phyloP scores from a whole-genome alignment of 2,888 invertebrate genomes.

The Lepeophtheirus nordmannii region DNA sequence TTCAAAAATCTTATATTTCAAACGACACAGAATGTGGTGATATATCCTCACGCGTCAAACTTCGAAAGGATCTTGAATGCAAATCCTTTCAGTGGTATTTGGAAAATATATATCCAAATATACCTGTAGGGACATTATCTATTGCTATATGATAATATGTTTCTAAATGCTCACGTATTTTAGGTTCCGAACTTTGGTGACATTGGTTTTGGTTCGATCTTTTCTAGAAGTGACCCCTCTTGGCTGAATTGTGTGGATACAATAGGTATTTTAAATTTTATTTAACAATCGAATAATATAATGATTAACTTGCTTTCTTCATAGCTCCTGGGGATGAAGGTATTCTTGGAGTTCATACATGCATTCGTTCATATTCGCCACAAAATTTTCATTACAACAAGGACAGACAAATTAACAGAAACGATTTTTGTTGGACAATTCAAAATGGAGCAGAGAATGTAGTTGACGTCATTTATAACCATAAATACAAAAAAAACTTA shows the following conservation, averaged over 20 bases:
- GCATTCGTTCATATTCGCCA: not conserved
- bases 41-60: not conserved
- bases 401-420: not conserved
- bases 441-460: too few relatives aligned
- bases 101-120: slow-evolving; percentile 5
- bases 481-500: too few relatives aligned
- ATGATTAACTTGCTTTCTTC: not conserved
- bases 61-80: slow-evolving; percentile 10
- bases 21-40: not conserved
- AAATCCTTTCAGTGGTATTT: slow-evolving; percentile 9
- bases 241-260: not conserved
- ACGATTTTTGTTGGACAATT: not conserved
- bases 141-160: not conserved
- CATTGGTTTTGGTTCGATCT: not conserved
- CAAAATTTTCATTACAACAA: not conserved
- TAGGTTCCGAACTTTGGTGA: not conserved
- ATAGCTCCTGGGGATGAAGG: not conserved
- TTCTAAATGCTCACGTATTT: not conserved
- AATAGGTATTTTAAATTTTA: not conserved
- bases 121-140: not conserved
- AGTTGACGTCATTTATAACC: too few relatives aligned
- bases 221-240: not conserved
- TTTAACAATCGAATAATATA: not conserved
- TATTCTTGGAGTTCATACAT: not conserved
- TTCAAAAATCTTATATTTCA: not conserved